phyloP scores from a whole-genome alignment of 2,797 vertebrate species.

The Cyprinella venusta region DNA sequence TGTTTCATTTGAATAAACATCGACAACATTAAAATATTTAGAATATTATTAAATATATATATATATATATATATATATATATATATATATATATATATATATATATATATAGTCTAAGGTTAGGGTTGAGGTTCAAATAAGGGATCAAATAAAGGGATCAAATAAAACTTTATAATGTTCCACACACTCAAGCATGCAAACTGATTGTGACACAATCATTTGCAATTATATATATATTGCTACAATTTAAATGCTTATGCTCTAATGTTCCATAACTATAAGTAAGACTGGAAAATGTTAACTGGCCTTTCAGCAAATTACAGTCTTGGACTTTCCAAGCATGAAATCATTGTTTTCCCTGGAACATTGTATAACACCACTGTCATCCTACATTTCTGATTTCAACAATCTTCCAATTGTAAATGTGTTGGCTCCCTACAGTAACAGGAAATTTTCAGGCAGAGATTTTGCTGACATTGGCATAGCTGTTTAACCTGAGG shows the following conservation, averaged over 20 bases:
- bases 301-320: neutral
- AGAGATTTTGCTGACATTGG: constrained; percentile 48
- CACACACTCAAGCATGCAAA: no score
- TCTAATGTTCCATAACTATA: neutral
- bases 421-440: neutral
- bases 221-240: neutral
- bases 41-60: no score
- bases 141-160: no score
- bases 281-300: neutral
- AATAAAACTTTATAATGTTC: no score
- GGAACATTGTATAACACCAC: neutral
- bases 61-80: no score
- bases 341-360: neutral
- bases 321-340: neutral
- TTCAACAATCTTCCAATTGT: neutral
- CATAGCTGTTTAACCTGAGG: constrained; percentile 47
- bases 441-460: neutral
- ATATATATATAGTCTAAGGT: no score
- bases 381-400: neutral
- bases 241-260: neutral
- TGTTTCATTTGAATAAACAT: no score
- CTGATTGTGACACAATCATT: no score
- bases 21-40: no score
- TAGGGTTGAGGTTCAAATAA: no score
- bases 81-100: no score